phyloP scores from a whole-genome alignment of 2,888 invertebrate genomes.

The Agonopterix heracliana region DNA sequence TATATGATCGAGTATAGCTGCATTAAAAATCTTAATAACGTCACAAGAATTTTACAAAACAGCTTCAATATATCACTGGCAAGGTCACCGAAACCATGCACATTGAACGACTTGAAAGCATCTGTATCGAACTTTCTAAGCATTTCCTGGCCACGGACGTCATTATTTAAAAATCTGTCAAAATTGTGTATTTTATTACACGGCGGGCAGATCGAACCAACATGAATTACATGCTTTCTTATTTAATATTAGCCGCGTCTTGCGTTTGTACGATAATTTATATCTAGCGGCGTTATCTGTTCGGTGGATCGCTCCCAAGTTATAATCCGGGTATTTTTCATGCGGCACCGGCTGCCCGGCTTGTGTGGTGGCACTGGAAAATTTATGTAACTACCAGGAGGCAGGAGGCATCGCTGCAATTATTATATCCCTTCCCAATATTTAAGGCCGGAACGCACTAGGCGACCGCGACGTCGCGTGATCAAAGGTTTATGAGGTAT shows the following conservation, averaged over 20 bases:
- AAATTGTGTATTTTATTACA: constrained; percentile 71
- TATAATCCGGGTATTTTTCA: constrained; percentile 76
- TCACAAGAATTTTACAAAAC: too few species aligned
- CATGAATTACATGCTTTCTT: constrained; percentile 74
- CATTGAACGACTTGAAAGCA: constrained; percentile 48
- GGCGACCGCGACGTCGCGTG: constrained; percentile 10
- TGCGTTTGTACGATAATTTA: constrained; percentile 72
- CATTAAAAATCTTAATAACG: too few species aligned
- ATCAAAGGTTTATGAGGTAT: constrained; percentile 11
- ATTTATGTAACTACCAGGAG: constrained; percentile 59
- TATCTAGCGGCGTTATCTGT: constrained; percentile 65
- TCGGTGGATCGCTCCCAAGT: constrained; percentile 63
- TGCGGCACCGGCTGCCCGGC: constrained; percentile 37
- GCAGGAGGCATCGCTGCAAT: constrained; percentile 52
- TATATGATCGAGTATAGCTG: too few species aligned
- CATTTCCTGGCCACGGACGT: constrained; percentile 69
- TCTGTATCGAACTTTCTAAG: constrained; percentile 62
- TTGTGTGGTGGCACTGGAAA: constrained; percentile 43
- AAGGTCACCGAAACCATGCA: constrained; percentile 31
- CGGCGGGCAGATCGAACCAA: constrained; percentile 53
- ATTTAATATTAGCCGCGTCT: constrained; percentile 73
- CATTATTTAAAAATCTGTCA: constrained; percentile 74
- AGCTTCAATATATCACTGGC: constrained; percentile 12
- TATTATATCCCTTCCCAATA: constrained; percentile 45
- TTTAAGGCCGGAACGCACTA: constrained; percentile 16